A percentile compares a stretch with the other conserved stretches of the same genome.
These are phyloP conservation scores for Ridgeia piscesae DNA, from an alignment of 1,140 invertebrate species.

Conservation along the genomic window DNA sequence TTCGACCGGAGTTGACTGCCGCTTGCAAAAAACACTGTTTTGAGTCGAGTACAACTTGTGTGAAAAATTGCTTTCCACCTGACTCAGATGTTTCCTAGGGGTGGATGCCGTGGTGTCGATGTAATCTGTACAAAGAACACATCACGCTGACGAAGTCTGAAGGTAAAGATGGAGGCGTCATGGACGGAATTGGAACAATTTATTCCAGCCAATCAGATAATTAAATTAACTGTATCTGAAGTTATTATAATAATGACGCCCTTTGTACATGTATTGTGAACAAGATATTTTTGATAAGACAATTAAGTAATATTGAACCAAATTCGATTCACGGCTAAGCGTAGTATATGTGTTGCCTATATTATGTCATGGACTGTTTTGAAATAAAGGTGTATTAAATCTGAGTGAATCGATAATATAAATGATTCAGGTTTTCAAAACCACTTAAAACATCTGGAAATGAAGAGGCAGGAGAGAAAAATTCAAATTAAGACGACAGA, in stretches of 20 bases:
- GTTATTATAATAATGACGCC: neutral
- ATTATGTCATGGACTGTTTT: neutral
- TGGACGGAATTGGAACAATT: neutral
- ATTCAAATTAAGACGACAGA: too few species aligned
- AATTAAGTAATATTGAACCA: neutral
- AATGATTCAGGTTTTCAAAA: too few species aligned
- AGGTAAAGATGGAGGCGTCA: neutral
- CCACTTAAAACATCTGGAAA: too few species aligned
- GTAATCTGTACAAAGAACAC: too few species aligned
- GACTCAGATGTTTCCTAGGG: neutral
- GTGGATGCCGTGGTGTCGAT: neutral
- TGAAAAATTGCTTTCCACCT: neutral
- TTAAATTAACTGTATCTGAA: neutral
- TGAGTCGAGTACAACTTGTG: neutral
- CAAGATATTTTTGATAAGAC: neutral
- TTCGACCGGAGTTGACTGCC: neutral
- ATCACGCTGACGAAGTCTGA: neutral
- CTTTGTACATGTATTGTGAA: neutral
- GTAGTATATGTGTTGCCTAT: neutral
- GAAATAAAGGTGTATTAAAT: too few species aligned
- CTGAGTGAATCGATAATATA: too few species aligned
- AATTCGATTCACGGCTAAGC: neutral
- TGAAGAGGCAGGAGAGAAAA: too few species aligned
- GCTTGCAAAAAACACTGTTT: neutral
- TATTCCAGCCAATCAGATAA: neutral